Conservation (phyloP, 2,113 vertebrate genomes). For the Tyrannus savana region DNA sequence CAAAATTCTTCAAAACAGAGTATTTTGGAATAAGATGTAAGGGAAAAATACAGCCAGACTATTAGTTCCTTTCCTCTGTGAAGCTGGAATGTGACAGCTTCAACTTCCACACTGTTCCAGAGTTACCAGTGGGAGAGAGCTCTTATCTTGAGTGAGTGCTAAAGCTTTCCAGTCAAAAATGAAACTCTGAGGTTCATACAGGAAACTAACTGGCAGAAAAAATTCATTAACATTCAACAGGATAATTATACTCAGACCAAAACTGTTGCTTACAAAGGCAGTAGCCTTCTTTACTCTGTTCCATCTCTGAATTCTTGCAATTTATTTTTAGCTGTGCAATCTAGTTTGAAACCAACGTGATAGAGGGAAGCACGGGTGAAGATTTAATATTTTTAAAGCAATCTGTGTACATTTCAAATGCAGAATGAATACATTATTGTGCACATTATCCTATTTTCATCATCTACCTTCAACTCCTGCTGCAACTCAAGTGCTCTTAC, state of each 20-base stretch:
- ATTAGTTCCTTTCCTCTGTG: background rate
- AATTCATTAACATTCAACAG: background rate
- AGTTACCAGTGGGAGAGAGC: background rate
- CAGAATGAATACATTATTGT: background rate
- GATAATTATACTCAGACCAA: background rate
- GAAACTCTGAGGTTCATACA: background rate
- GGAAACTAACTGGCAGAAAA: background rate
- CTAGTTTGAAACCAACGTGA: background rate
- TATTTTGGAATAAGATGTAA: background rate
- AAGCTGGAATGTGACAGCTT: background rate
- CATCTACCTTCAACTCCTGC: background rate
- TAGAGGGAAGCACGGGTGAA: background rate
- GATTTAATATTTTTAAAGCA: background rate
- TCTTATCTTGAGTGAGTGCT: background rate
- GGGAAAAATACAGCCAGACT: background rate
- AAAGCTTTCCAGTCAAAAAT: background rate
- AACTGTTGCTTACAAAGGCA: background rate
- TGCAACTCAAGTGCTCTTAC: background rate
- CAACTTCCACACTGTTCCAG: background rate
- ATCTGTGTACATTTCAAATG: background rate
- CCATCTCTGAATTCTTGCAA: background rate
- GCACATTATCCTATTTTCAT: background rate
- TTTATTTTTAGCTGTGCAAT: background rate
- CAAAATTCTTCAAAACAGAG: background rate
- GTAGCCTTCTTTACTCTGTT: background rate